Base-by-base conservation (phyloP, 2,888 invertebrate genomes). In the Bruchidius siliquastri region DNA sequence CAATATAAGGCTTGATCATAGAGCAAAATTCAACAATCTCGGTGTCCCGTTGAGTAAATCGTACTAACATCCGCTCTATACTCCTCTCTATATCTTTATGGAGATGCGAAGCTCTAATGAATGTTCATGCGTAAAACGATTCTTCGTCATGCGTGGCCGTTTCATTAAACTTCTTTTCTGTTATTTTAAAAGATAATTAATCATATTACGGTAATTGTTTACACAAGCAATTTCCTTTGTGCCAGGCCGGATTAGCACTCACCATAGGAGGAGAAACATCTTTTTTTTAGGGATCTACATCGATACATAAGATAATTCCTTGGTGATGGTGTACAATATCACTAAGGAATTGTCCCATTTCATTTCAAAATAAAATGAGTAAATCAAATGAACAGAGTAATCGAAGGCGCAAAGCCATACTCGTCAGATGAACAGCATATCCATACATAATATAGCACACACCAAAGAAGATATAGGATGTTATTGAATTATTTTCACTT, bases 171-270 rank as follows among this genome's bases (percentile, higher is more conserved):
- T 49, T 13, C 49, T 49, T 49, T 49, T 49, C 70, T 77, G 75
- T 69, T 73, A 70, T 76, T 76, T 75, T 72, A 75, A 77, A 77
- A 78, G 72, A 77, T 77, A 80, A 81, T 81, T 81, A 81, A 81
- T 82, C 81, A 81, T 80, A 79, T 81, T 80, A 79, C 76, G 75
- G 76, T 79, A 78, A 79, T 80, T 81, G 81, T 82, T 81, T 81
- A 80, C 81, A 79, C 79, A 81, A 80, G 76, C 78, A 80, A 82
- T 82, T 80, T 78, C 76, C 78, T 81, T 80, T 80, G 79, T 80
- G 78, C 80, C 80, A 76, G 78, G 78, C 76, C 77, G 75, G 77
- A 79, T 76, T 77, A 75, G 77, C 78, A 13, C 10, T 49, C 49
- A 18, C 49, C 49, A 49, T 49, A 8, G 49, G 49, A 3, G 73